Evolutionary conservation across 2,797 vertebrate species (phyloP), one percentile per base, ranked within the genome.

Genomic region (Onychomys torridus): DNA sequence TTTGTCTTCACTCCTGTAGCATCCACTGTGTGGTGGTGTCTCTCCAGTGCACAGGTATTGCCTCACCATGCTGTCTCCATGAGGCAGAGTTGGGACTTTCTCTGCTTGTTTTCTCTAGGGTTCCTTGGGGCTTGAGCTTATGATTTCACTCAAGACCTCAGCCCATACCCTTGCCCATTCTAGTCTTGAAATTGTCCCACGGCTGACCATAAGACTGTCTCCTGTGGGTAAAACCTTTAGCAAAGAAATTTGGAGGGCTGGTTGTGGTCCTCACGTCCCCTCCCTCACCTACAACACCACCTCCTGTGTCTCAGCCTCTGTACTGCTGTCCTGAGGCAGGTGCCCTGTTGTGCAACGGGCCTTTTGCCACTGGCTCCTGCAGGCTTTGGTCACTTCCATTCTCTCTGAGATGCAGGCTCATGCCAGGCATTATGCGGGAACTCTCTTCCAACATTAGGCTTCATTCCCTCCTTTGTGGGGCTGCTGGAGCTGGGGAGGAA

Each of bases 281-380:
- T 77, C 7, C 29, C 19, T 61, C 55, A 46, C 71, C 55, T 34
- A 10, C 86, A 76, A 0, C 32, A 34, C 52, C n/a, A 40, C 16
- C 5, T 6, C 25, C n/a, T 2, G 16, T 27, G 67, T 17, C 46
- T 19, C 11, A 3, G 27, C 10, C 34, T 17, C 16, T 14, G 61
- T 49, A 29, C 32, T 34, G 52, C 49, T 37, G 34, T 37, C 40
- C 32, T 17, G 17, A 57, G 14, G 11, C 55, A n/a, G 21, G 57
- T 2, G 4, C 27, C 16, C 7, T 55, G 21, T 8, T 12, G 4
- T 5, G 27, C 14, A 29, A 17, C 65, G 37, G 9, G 12, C 16
- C 40, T 34, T 49, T 40, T 0, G 6, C n/a, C 3, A 5, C 19
- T 0, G 0, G 17, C 61, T n/a, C 6, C 12, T 4, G 1, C 17